Evolutionary conservation across 2,113 vertebrate genomes (phyloP).

Genomic region (Pseudorasbora parva): DNA sequence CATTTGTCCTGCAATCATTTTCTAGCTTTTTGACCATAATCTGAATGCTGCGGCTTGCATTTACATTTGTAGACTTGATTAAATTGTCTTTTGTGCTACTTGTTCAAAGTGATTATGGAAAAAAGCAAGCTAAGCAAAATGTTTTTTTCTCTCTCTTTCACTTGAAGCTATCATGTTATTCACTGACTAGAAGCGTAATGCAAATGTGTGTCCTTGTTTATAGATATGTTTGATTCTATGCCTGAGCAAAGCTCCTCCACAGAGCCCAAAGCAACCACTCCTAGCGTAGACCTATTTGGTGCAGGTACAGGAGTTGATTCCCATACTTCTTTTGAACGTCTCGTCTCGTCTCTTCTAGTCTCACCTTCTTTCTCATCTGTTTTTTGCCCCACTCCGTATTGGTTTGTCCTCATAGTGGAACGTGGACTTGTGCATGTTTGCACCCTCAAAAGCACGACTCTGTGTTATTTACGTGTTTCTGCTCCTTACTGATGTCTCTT

Average conservation of each 20-base stretch:
- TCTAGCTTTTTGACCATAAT: not conserved
- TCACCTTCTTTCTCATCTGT: constrained; percentile 65
- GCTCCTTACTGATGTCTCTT: constrained; percentile 51
- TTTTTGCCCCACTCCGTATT: constrained; percentile 58
- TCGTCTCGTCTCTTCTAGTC: constrained; percentile 67
- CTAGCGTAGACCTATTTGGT: constrained; percentile 99
- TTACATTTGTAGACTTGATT: not conserved
- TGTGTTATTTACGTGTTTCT: not conserved
- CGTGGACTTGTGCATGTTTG: constrained; percentile 74
- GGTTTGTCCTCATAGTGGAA: constrained; percentile 71
- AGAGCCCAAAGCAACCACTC: constrained; percentile 92
- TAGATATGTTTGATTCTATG: constrained; percentile 99
- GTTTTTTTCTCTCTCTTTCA: not conserved
- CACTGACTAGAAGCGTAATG: constrained; percentile 61
- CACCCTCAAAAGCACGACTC: constrained; percentile 58
- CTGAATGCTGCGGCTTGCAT: constrained; percentile 5
- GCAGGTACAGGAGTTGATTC: constrained; percentile 87
- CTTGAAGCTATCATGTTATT: constrained; percentile 56
- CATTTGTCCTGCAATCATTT: constrained; percentile 10
- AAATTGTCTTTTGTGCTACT: no score
- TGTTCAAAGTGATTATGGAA: not conserved
- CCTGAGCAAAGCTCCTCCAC: constrained; percentile 88
- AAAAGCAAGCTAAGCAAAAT: not conserved
- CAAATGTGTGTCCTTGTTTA: constrained; percentile 89
- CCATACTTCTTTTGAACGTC: constrained; percentile 72